Evolutionary conservation across 1,140 invertebrate species (phyloP).

Genomic region (Dolichoris vasculosae): DNA sequence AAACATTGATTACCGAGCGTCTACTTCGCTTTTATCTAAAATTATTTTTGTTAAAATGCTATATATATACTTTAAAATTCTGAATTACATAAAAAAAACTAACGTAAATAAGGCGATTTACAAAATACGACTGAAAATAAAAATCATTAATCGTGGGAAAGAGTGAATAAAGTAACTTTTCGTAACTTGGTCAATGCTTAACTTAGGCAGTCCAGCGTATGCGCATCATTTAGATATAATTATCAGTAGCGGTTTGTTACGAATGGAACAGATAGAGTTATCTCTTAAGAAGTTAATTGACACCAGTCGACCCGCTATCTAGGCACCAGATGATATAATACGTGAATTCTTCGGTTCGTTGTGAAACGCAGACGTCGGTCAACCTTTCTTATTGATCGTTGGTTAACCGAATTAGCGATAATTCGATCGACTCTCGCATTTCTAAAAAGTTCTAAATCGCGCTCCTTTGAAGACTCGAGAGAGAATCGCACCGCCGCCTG

Average conservation of each 20-base stretch:
- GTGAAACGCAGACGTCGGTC: background rate
- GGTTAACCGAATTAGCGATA: background rate
- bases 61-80: too few relatives aligned
- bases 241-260: background rate
- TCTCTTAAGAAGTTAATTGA: conserved; percentile 15
- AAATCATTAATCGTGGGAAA: background rate
- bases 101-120: background rate
- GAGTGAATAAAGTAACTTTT: background rate
- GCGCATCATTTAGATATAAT: background rate
- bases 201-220: background rate
- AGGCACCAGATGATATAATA: background rate
- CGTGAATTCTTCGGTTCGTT: background rate
- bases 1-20: too few relatives aligned
- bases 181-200: background rate
- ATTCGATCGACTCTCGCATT: background rate
- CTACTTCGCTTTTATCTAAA: too few relatives aligned
- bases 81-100: too few relatives aligned
- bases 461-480: background rate
- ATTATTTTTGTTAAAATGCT: too few relatives aligned
- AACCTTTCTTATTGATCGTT: too few relatives aligned
- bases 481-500: background rate
- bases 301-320: background rate
- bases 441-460: background rate
- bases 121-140: background rate
- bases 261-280: background rate